Conservation (phyloP, 2,888 invertebrate genomes). For the Megastigmus dorsalis region DNA sequence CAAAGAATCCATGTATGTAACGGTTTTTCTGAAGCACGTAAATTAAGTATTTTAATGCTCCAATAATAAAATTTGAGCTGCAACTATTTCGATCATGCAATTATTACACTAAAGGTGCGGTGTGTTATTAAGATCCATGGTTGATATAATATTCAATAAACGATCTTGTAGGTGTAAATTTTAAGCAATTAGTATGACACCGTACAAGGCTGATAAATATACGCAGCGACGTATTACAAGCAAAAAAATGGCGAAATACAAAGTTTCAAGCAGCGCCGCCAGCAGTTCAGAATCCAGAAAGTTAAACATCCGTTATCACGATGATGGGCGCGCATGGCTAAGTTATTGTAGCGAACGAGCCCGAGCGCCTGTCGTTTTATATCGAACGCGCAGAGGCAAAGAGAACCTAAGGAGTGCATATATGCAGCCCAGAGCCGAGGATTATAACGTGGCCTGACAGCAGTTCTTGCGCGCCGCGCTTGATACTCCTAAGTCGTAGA, state of each 20-base stretch:
- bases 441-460: too few species aligned
- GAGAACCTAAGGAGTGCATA: too few species aligned
- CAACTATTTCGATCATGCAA: too few species aligned
- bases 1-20: too few species aligned
- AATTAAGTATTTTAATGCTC: too few species aligned
- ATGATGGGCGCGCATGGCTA: background rate
- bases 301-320: constrained; percentile 30
- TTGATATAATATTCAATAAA: constrained; percentile 2
- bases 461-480: too few species aligned
- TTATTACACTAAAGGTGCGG: too few species aligned
- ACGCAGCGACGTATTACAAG: background rate
- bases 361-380: background rate
- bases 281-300: constrained; percentile 13
- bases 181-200: background rate
- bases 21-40: too few species aligned
- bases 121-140: background rate
- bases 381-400: background rate
- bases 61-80: too few species aligned
- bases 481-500: background rate
- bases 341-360: background rate
- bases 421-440: too few species aligned
- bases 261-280: background rate
- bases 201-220: background rate
- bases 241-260: background rate
- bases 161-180: constrained; percentile 4